A percentile compares a stretch with the other conserved stretches of the same genome.
Evolutionary conservation across 2,797 vertebrate genomes (phyloP).

Genomic region (Gymnocypris eckloni): DNA sequence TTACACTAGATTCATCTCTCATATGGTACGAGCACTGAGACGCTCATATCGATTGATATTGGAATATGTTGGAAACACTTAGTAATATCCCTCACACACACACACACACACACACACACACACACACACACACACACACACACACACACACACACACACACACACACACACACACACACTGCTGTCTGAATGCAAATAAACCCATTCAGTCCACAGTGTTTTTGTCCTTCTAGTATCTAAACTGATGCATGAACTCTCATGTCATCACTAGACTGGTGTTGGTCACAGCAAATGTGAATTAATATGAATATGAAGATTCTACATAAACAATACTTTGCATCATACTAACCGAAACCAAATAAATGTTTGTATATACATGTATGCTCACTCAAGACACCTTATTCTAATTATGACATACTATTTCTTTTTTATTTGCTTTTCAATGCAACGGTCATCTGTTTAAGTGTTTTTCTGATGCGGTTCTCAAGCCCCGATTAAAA

Average conservation of each 20-base stretch:
- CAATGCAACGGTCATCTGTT: not conserved
- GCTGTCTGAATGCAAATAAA: not conserved
- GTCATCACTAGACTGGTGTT: not conserved
- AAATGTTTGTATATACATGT: not conserved
- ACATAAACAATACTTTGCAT: not conserved
- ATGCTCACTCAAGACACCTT: not conserved
- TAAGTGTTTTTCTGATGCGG: not conserved
- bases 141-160: too few relatives aligned
- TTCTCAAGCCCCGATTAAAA: not conserved
- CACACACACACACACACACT: too few relatives aligned
- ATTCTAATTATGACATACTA: not conserved
- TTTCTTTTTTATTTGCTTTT: not conserved
- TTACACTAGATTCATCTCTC: not conserved
- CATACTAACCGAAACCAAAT: too few relatives aligned
- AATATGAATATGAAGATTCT: not conserved
- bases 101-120: too few relatives aligned
- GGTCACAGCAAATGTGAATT: not conserved
- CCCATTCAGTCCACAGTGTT: not conserved
- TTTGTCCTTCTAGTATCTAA: not conserved
- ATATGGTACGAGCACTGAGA: not conserved
- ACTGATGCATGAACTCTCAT: not conserved
- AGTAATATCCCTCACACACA: not conserved
- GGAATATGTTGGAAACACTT: not conserved
- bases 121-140: too few relatives aligned
- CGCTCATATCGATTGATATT: not conserved